A percentile compares a stretch with the other conserved stretches of the same genome.
Evolutionary conservation across 37 sponge, comb jelly and placozoan species (phyloP).

Genomic region (Aplysina aerophoba): DNA sequence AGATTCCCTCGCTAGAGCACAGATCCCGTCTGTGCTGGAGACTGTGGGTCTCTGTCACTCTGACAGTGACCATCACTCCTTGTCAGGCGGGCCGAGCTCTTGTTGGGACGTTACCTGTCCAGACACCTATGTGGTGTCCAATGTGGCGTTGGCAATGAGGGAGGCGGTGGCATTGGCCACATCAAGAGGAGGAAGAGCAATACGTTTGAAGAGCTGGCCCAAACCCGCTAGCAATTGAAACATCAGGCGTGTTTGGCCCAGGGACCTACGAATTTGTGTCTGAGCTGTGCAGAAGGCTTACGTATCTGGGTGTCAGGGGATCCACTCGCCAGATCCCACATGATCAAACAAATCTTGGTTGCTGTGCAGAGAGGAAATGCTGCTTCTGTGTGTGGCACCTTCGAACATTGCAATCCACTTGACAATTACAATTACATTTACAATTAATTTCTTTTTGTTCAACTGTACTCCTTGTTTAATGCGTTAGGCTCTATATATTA

Average conservation of each 20-base stretch:
- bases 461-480: no score
- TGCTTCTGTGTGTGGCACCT: no score
- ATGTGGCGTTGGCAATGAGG: conserved; percentile 4
- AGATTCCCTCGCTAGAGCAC: conserved; percentile 9
- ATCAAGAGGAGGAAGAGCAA: neutral
- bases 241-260: conserved; percentile 6
- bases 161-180: conserved; percentile 11
- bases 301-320: no score
- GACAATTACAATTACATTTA: no score
- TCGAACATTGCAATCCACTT: no score
- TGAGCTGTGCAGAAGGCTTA: neutral
- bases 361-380: conserved; percentile 6
- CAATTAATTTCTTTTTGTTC: no score
- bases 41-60: neutral
- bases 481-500: no score
- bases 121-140: conserved; percentile 4
- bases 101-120: conserved; percentile 19
- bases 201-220: neutral
- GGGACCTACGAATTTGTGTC: neutral
- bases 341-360: neutral
- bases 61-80: conserved; percentile 1
- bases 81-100: conserved; percentile 6
- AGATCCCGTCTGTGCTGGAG: conserved; percentile 7
- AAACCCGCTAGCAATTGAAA: conserved; percentile 3
- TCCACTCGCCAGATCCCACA: neutral